phyloP scores from a whole-genome alignment of 2,888 invertebrate genomes.

The Philaethria dido region DNA sequence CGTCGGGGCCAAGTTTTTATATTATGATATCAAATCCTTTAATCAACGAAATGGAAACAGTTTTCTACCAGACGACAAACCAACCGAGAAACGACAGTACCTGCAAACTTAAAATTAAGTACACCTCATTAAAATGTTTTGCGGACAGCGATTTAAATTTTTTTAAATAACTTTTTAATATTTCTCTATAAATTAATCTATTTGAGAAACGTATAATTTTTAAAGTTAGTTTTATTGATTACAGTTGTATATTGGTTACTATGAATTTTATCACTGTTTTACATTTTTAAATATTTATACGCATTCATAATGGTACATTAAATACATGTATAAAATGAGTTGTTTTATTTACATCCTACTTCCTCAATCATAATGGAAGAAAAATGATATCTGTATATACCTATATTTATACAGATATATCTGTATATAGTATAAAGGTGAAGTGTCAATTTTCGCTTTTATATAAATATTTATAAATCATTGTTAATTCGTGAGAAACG shows the following conservation, averaged over 20 bases:
- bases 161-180: conserved; percentile 39
- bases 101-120: conserved; percentile 58
- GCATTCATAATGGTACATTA: conserved; percentile 83
- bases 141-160: conserved; percentile 29
- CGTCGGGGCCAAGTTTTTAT: conserved; percentile 79
- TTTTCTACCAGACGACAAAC: conserved; percentile 28
- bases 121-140: conserved; percentile 16
- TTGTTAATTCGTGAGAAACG: no score
- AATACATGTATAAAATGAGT: conserved; percentile 77
- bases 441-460: no score
- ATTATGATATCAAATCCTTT: conserved; percentile 50
- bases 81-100: conserved; percentile 55
- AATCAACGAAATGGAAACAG: conserved; percentile 34
- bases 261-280: conserved; percentile 85
- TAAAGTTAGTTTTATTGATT: conserved; percentile 70
- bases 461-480: no score
- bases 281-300: conserved; percentile 85
- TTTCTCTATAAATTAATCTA: conserved; percentile 33
- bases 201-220: conserved; percentile 54
- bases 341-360: conserved; percentile 62
- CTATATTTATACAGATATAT: no score
- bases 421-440: no score
- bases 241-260: conserved; percentile 79
- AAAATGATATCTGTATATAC: no score
- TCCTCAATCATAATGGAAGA: neutral